A percentile compares a stretch with the other conserved stretches of the same genome.
Evolutionary conservation across 2,888 invertebrate species (phyloP).

Genomic region (Ormyrus rosae): DNA sequence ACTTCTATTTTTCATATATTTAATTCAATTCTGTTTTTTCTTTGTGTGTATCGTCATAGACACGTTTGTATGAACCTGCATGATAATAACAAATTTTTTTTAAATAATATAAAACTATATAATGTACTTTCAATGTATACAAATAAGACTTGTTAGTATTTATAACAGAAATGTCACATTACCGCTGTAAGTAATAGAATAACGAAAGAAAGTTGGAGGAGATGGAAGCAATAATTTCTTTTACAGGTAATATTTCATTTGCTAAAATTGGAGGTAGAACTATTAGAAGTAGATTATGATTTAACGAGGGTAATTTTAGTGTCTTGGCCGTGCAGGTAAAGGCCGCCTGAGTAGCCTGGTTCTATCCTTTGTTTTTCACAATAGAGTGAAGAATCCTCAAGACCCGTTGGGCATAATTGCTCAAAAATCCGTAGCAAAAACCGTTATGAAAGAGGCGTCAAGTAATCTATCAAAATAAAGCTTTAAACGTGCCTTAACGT

Average conservation of each 20-base stretch:
- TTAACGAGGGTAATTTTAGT: conserved; percentile 52
- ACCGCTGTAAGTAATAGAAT: not conserved
- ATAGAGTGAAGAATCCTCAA: conserved; percentile 16
- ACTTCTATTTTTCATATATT: no score
- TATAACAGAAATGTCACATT: no score
- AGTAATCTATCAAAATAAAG: conserved; percentile 19
- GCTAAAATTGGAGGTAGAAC: conserved; percentile 46
- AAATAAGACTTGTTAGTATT: no score
- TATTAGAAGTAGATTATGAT: conserved; percentile 54
- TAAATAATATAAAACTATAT: no score
- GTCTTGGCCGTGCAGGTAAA: conserved; percentile 45
- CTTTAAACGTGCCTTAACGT: no score
- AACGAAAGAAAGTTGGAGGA: conserved; percentile 33
- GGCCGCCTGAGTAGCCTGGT: conserved; percentile 23
- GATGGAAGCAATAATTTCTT: conserved; percentile 38
- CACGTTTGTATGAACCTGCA: no score
- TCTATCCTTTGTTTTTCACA: conserved; percentile 47
- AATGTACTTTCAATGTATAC: no score
- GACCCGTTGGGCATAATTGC: conserved; percentile 14
- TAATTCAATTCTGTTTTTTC: no score
- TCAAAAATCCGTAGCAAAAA: conserved; percentile 12
- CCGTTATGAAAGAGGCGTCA: conserved; percentile 29
- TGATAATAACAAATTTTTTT: no score
- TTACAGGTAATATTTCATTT: conserved; percentile 47
- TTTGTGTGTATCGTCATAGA: no score